Evolutionary conservation across 2,113 vertebrate species (phyloP), one percentile per base, ranked within the genome.

Genomic region (Dasyprocta punctata): DNA sequence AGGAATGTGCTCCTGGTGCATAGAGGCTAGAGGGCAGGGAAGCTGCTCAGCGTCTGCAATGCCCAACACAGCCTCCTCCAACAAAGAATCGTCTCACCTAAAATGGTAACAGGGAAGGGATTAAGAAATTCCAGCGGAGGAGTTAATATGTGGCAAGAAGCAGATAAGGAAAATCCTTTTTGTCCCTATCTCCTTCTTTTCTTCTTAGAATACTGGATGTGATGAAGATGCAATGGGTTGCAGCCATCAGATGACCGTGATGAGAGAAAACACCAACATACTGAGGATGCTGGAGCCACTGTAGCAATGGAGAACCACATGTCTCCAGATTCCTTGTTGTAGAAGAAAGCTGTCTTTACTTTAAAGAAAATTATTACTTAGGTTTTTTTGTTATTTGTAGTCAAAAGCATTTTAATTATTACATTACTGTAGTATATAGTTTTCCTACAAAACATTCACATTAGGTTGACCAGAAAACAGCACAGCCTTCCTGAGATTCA

Each of bases 371-470:
- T 52, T 86, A 8, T 75, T 87, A 80, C 17, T 80, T 91, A 30
- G 11, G 20, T 26, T 36, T 90, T 86, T 56, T 80, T 92, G 47
- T 44, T 47, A 54, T 67, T 80, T 90, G 3, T 49, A 60, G 6
- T 94, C 77, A 75, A 96, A 95, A 90, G 36, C 26, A 65, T 95
- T 28, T n/a, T 83, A 71, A 82, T 86, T 71, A 92, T 80, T 63
- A 36, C 20, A 90, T 75, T 82, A 83, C 52, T 22, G 7, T 82
- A 28, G 13, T 61, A 71, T 87, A 52, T 73, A 49, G 30, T 67
- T 92, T 93, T 36, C 33, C 65, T 60, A 49, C 28, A 33, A 91
- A 65, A 97, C 16, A 9, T 71, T 7, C 75, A 61, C 47, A 47
- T 75, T 90, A 30, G 28, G 6, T 90, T 81, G 47, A 47, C 41